phyloP scores from a whole-genome alignment of 2,797 vertebrate genomes.

The Onychomys torridus region DNA sequence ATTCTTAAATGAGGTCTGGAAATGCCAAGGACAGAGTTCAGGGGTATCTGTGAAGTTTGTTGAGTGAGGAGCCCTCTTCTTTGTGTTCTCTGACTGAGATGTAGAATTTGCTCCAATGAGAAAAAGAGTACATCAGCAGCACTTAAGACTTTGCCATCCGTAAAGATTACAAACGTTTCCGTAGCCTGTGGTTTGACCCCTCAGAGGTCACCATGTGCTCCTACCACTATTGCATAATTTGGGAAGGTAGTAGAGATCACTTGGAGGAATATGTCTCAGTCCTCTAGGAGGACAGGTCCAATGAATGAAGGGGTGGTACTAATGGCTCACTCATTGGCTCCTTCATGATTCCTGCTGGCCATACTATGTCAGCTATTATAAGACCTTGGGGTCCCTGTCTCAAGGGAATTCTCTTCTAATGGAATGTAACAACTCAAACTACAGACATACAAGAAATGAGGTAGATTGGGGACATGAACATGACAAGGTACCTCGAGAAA shows the following conservation, averaged over 20 bases:
- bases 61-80: not conserved
- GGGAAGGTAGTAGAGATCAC: not conserved
- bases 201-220: not conserved
- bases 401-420: not conserved
- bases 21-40: slow-evolving; percentile 15
- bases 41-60: not conserved
- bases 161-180: not conserved
- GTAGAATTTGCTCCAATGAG: not conserved
- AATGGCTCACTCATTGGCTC: not conserved
- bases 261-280: not conserved
- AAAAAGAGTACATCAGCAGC: not conserved
- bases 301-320: not conserved
- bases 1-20: not conserved
- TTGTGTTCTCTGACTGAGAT: not conserved
- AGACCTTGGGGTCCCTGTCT: not conserved
- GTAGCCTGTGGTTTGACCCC: not conserved
- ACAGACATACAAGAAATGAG: not conserved
- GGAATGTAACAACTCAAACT: not conserved
- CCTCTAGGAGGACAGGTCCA: not conserved
- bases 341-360: not conserved
- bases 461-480: not conserved
- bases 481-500: not conserved
- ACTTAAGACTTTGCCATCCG: not conserved
- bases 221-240: not conserved
- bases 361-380: not conserved